These are phyloP conservation scores for Hyalella azteca DNA, from an alignment of 2,888 invertebrate genomes.

Conservation along the genomic window DNA sequence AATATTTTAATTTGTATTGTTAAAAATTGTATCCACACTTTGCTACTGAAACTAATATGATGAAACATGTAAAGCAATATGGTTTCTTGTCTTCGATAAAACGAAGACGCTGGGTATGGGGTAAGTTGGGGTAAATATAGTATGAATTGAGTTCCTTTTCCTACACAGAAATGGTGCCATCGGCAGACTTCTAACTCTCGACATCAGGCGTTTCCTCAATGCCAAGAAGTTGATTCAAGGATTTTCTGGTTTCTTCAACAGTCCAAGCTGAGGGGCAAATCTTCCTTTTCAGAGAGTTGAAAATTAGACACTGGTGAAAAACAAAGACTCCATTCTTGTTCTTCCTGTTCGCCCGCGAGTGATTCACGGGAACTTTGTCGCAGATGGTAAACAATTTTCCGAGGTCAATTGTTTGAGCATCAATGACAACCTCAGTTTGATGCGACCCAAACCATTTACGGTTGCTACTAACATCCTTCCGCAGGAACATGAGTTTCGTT, in stretches of 20 bases:
- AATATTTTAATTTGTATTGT: no score
- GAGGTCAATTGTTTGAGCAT: not conserved
- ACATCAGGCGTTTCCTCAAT: no score
- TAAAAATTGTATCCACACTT: no score
- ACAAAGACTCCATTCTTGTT: not conserved
- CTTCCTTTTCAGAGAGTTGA: not conserved
- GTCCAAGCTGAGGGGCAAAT: conserved; percentile 21
- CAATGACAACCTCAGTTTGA: conserved; percentile 7
- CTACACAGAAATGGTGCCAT: no score
- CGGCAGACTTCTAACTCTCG: no score
- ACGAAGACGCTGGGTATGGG: no score
- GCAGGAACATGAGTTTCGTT: not conserved
- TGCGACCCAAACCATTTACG: conserved; percentile 9
- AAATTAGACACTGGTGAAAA: conserved; percentile 8
- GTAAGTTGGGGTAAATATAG: no score
- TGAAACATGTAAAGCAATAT: no score
- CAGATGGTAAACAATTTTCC: not conserved
- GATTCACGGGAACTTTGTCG: not conserved
- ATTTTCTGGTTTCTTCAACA: not conserved
- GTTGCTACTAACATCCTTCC: conserved; percentile 11
- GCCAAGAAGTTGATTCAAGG: no score
- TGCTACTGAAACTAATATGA: no score
- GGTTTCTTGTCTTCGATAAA: no score
- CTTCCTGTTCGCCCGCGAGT: not conserved
- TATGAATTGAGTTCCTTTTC: no score